Conservation (phyloP, 2,797 vertebrate genomes). For the Streptopelia turtur region DNA sequence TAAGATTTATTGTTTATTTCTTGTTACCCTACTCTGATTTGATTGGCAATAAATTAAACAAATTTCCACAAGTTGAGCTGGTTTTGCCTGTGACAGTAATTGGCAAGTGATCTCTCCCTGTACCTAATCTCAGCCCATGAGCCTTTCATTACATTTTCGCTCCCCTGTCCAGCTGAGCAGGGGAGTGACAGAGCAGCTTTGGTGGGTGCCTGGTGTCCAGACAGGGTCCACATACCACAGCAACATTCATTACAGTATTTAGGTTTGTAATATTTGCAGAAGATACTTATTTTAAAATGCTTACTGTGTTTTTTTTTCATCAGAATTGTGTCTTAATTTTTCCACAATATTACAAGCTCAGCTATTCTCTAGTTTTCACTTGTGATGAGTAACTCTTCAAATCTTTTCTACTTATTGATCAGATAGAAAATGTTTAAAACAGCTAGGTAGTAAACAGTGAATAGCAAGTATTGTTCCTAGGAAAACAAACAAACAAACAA, state of each 20-base stretch:
- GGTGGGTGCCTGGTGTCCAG: too few relatives aligned
- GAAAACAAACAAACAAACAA: not conserved
- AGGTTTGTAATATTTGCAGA: not conserved
- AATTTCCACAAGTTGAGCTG: too few relatives aligned
- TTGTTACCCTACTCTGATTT: too few relatives aligned
- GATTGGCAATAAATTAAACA: too few relatives aligned
- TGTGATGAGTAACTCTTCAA: not conserved
- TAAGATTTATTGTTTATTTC: too few relatives aligned
- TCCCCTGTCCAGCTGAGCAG: too few relatives aligned
- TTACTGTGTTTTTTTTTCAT: not conserved
- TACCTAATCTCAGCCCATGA: too few relatives aligned
- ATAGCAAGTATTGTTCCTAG: not conserved
- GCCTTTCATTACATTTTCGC: too few relatives aligned
- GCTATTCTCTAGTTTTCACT: not conserved
- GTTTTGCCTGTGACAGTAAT: too few relatives aligned
- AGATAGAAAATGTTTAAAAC: not conserved
- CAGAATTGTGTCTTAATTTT: not conserved
- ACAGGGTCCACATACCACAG: too few relatives aligned
- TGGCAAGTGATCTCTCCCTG: too few relatives aligned
- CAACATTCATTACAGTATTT: not conserved
- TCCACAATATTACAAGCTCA: not conserved
- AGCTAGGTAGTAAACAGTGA: not conserved
- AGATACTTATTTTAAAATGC: not conserved
- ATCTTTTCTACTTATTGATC: not conserved
- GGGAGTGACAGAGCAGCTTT: too few relatives aligned